Evolutionary conservation across 2,113 vertebrate species (phyloP), one percentile per base, ranked within the genome.

Genomic region (Eretmochelys imbricata): DNA sequence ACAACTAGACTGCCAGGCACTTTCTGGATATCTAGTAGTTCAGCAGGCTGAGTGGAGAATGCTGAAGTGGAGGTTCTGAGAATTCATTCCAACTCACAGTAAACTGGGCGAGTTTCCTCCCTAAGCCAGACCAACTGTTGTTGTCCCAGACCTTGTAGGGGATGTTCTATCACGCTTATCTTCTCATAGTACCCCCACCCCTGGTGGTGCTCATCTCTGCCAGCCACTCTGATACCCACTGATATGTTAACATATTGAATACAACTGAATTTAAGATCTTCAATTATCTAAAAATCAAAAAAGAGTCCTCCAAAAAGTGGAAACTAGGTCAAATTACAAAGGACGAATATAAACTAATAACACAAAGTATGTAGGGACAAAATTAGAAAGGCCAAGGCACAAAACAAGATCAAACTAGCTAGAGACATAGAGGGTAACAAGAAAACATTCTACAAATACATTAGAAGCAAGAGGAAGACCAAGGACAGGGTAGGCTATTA

Each of bases 191-290:
- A 5, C 1, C 46, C 0, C 10, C 35, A 5, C 49, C 88, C 11
- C 13, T 76, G 20, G 27, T 53, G 20, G 25, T 85, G 9, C n/a
- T n/a, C 59, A 4, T 69, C n/a, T 62, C 95, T 72, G 46, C 14
- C 90, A 8, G 1, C 0, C 31, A 10, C 13, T 62, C 82, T 62
- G 84, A 76, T 85, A 55, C n/a, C 7, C 17, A 3, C n/a, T 59
- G 80, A 19, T 1, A 1, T 2, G 11, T 54, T 89, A 1, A 0
- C 13, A 0, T 4, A 29, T 35, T 38, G 20, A 53, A 55, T 42
- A 46, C n/a, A 8, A 50, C 50, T 80, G 62, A 88, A 59, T 55
- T 89, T 49, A 48, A 54, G 53, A 22, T 54, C 53, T 54, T 54
- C 51, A 53, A 20, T 53, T 17, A 54, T 54, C 53, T 54, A 54